Evolutionary conservation across 2,888 invertebrate species (phyloP).

Genomic region (Chirona hameri): DNA sequence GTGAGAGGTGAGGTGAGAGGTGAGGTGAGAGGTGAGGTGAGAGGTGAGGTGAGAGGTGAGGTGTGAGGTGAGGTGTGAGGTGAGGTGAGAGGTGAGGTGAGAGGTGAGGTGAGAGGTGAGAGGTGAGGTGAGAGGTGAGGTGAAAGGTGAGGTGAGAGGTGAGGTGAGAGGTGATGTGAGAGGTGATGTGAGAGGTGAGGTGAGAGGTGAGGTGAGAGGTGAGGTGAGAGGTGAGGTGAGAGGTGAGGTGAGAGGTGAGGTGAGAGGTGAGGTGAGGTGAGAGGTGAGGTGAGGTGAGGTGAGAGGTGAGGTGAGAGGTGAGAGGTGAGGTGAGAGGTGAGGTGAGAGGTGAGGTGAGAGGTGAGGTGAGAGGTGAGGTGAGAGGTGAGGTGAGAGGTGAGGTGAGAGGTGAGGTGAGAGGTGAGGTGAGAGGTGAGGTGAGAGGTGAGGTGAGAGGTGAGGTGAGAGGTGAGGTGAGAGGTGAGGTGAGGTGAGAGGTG

Average conservation of each 20-base stretch:
- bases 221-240: slow-evolving; percentile 66
- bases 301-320: slow-evolving; percentile 64
- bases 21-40: slow-evolving; percentile 13
- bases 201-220: too few relatives aligned
- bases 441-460: slow-evolving; percentile 51
- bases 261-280: slow-evolving; percentile 57
- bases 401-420: slow-evolving; percentile 65
- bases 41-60: too few relatives aligned
- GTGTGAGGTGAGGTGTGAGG: too few relatives aligned
- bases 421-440: slow-evolving; percentile 56
- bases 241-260: slow-evolving; percentile 61
- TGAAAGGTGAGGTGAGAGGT: too few relatives aligned
- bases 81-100: slow-evolving; percentile 62
- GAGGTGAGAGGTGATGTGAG: slow-evolving; percentile 66
- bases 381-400: slow-evolving; percentile 51
- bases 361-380: slow-evolving; percentile 56
- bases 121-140: too few relatives aligned
- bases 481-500: slow-evolving; percentile 56
- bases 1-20: too few relatives aligned
- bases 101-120: slow-evolving; percentile 64
- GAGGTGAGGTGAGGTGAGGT: too few relatives aligned
- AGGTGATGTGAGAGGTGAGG: slow-evolving; percentile 60
- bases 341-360: slow-evolving; percentile 65
- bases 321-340: slow-evolving; percentile 48
- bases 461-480: slow-evolving; percentile 65